Base-by-base conservation (phyloP, 1,140 invertebrate genomes). In the Helicoverpa zea region DNA sequence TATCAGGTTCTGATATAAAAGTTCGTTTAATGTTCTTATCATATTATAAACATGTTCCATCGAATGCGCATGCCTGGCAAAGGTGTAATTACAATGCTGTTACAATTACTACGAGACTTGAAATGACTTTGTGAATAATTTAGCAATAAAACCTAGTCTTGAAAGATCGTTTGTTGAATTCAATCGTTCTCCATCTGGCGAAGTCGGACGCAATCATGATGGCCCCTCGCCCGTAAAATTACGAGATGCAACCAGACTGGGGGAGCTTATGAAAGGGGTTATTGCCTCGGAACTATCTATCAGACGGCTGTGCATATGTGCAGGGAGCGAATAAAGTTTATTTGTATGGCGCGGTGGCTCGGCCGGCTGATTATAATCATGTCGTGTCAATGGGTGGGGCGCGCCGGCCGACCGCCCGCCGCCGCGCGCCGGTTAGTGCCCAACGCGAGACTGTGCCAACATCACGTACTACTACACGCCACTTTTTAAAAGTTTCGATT, bases 291-390 rank as follows among this genome's bases (percentile, higher is more conserved):
- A 83, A 86, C 86, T 90, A 90, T 88, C 88, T 85, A 91, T 92
- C 87, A 90, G 88, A 83, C 86, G 82, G 82, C 81, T 83, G 82
- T 90, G 89, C 90, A 91, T 91, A 89, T 92, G 88, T 88, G 87
- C 85, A 91, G 90, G 91, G 91, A 92, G 91, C 90, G 92, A 94
- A 94, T 93, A 93, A 94, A 92, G 87, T 94, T 94, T 93, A 94
- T 94, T 94, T 94, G 91, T 93, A 88, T 88, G 89, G 84, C 85
- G 83, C 85, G 80, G 88, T 82, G 87, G 86, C 85, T 88, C 86
- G 87, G 89, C 87, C 88, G 87, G 84, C 90, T 94, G 92, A 94
- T n/a, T n/a, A n/a, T 94, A 92, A 92, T 90, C 85, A 89, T 86
- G 86, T 79, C 88, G 89, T 83, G 84, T 86, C 87, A 85, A 86